These are phyloP conservation scores for Drosophila albomicans DNA, from an alignment of 1,140 invertebrate genomes.

Conservation along the genomic window DNA sequence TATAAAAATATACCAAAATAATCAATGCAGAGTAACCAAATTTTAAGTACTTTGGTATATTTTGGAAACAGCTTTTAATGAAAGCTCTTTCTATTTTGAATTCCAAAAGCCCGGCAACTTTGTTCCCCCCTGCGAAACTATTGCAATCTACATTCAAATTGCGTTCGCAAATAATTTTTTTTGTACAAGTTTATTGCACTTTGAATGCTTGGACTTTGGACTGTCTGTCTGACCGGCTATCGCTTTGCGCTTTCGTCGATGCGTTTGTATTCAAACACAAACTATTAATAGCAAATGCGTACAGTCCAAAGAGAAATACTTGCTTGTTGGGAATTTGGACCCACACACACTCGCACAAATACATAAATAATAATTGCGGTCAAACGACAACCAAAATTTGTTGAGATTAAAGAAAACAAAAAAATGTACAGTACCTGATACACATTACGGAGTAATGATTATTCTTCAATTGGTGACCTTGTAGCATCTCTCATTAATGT, in stretches of 20 bases:
- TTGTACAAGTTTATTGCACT: constrained; percentile 74
- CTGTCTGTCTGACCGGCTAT: constrained; percentile 43
- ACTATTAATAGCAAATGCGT: constrained; percentile 62
- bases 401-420: background rate
- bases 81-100: no score
- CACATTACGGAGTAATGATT: background rate
- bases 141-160: constrained; percentile 11
- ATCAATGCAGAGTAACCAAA: no score
- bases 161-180: constrained; percentile 58
- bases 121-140: no score
- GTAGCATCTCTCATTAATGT: constrained; percentile 9
- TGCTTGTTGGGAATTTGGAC: background rate
- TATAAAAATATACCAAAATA: no score
- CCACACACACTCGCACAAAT: background rate
- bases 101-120: no score
- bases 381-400: constrained; percentile 3
- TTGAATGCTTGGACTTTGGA: constrained; percentile 66
- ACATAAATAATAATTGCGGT: constrained; percentile 5
- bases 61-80: no score
- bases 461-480: constrained; percentile 20
- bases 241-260: constrained; percentile 44
- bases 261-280: constrained; percentile 39
- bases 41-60: no score
- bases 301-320: constrained; percentile 19
- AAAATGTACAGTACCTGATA: background rate